phyloP scores from a whole-genome alignment of 1,140 invertebrate genomes.

The Calliopsis andreniformis region DNA sequence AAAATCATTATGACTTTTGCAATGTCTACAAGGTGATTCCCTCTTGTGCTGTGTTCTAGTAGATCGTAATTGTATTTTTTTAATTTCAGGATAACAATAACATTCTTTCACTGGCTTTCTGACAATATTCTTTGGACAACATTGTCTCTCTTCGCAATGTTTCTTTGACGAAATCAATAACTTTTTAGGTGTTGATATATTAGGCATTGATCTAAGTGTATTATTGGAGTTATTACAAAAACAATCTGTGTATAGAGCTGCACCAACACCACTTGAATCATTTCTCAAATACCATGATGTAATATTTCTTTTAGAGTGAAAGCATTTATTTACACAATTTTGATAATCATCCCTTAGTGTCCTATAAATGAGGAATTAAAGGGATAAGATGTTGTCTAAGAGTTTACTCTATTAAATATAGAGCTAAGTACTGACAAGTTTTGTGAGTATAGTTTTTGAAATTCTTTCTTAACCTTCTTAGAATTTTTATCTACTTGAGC shows the following conservation, averaged over 20 bases:
- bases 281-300: slow-evolving; percentile 61
- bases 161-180: slow-evolving; percentile 67
- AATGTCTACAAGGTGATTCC: slow-evolving; percentile 46
- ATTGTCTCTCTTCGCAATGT: slow-evolving; percentile 21
- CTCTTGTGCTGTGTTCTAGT: slow-evolving; percentile 47
- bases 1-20: slow-evolving; percentile 47
- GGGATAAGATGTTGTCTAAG: neutral
- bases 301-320: neutral
- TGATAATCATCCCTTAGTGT: slow-evolving; percentile 5
- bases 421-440: slow-evolving; percentile 57
- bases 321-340: neutral
- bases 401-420: too few species aligned
- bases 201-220: slow-evolving; percentile 21
- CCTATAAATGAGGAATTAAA: slow-evolving; percentile 46
- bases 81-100: slow-evolving; percentile 67
- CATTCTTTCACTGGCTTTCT: slow-evolving; percentile 72
- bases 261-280: slow-evolving; percentile 53
- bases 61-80: slow-evolving; percentile 54
- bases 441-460: slow-evolving; percentile 44
- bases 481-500: slow-evolving; percentile 37
- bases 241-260: slow-evolving; percentile 48
- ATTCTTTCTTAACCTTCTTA: slow-evolving; percentile 46
- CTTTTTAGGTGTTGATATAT: slow-evolving; percentile 54
- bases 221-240: slow-evolving; percentile 18
- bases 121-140: neutral